phyloP scores from a whole-genome alignment of 2,888 invertebrate species.

The Scaptomyza cyrtandrae region DNA sequence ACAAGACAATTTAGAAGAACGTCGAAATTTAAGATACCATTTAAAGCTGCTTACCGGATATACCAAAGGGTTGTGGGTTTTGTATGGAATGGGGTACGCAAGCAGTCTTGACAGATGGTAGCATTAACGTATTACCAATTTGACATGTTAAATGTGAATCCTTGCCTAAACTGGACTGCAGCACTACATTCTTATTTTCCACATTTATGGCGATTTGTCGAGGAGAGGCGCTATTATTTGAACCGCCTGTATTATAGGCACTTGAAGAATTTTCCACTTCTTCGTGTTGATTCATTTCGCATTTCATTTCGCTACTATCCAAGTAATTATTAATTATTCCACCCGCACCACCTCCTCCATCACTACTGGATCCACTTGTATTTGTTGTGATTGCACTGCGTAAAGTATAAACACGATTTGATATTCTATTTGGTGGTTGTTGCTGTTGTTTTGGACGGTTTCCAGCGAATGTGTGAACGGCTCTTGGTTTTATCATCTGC shows the following conservation, averaged over 20 bases:
- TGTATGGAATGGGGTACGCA: constrained; percentile 43
- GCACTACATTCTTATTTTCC: constrained; percentile 18
- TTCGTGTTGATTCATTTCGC: constrained; percentile 76
- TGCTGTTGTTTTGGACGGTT: constrained; percentile 22
- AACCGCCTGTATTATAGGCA: constrained; percentile 91
- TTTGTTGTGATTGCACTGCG: constrained; percentile 70
- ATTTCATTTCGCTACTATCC: constrained; percentile 17
- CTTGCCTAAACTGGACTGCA: neutral
- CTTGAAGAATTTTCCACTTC: constrained; percentile 88
- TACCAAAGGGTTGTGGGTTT: constrained; percentile 3
- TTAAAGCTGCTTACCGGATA: constrained; percentile 26
- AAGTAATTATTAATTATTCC: constrained; percentile 22
- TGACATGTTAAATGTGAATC: constrained; percentile 22
- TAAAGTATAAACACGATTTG: constrained; percentile 64
- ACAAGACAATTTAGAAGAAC: neutral
- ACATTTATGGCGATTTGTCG: constrained; percentile 50
- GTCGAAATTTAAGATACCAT: neutral
- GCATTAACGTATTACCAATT: constrained; percentile 46
- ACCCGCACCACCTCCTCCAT: constrained; percentile 62
- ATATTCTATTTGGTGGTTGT: constrained; percentile 40
- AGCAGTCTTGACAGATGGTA: constrained; percentile 53
- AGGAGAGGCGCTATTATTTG: constrained; percentile 87
- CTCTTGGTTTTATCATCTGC: constrained; percentile 32
- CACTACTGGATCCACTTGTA: constrained; percentile 74
- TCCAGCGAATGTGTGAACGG: constrained; percentile 45